Conservation (phyloP, 2,113 vertebrate species). For the human (Homo sapiens) region DNA sequence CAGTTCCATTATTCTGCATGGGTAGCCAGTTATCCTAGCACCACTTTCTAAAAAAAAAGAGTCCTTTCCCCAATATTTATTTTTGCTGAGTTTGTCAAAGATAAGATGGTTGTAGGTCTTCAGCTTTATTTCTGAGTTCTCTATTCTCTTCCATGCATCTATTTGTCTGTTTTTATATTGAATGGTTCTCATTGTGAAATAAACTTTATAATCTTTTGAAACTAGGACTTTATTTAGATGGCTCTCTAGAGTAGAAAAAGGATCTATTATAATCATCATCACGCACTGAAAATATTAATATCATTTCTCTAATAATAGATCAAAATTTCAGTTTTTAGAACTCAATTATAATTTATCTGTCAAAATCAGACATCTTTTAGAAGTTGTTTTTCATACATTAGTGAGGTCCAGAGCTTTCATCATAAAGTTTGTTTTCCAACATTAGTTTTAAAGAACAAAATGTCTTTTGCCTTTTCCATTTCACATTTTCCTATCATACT, state of each 20-base stretch:
- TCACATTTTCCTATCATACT: neutral
- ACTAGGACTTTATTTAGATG: slow-evolving; percentile 63
- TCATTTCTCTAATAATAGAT: slow-evolving; percentile 67
- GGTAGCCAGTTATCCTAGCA: no score
- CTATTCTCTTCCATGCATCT: no score
- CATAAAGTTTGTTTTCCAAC: neutral
- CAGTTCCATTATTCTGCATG: no score
- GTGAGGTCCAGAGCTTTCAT: slow-evolving; percentile 51
- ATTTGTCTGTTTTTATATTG: neutral
- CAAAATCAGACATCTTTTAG: slow-evolving; percentile 67
- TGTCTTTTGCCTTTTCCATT: neutral
- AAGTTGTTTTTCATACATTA: slow-evolving; percentile 60
- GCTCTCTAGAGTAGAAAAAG: slow-evolving; percentile 38
- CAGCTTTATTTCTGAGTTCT: no score
- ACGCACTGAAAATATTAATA: slow-evolving; percentile 64
- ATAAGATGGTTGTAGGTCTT: no score
- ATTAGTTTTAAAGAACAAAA: slow-evolving; percentile 41
- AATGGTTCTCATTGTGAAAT: neutral
- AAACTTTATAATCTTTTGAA: slow-evolving; percentile 20
- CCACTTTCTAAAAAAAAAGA: no score
- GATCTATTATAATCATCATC: slow-evolving; percentile 47
- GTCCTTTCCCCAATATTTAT: no score
- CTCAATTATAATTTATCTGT: slow-evolving; percentile 67
- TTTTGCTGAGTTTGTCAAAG: no score
- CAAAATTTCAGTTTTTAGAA: slow-evolving; percentile 54